Evolutionary conservation across 2,797 vertebrate species (phyloP).

Genomic region (Mormyrus proboscirostris): DNA sequence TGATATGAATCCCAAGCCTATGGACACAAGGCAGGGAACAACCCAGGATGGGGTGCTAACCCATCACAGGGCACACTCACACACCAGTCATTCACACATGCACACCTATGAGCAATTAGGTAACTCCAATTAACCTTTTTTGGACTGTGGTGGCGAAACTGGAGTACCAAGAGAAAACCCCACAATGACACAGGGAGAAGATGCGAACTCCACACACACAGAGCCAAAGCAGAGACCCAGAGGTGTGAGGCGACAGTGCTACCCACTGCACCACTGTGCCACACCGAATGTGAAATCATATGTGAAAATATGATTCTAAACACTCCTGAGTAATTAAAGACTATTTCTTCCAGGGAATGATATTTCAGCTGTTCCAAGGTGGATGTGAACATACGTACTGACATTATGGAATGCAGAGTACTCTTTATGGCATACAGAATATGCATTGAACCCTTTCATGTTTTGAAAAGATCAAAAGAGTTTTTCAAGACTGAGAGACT

Average conservation of each 20-base stretch:
- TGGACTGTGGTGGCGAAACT: not conserved
- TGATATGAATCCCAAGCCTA: not conserved
- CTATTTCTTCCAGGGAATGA: not conserved
- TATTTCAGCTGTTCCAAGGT: not conserved
- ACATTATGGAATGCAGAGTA: not conserved
- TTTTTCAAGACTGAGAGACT: not conserved
- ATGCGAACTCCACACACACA: not conserved
- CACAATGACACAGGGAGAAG: not conserved
- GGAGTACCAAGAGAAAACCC: not conserved
- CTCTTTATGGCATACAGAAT: not conserved
- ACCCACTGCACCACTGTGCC: not conserved
- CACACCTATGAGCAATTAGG: not conserved
- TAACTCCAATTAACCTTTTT: not conserved
- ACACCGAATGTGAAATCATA: not conserved
- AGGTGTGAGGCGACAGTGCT: not conserved
- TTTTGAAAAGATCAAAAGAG: not conserved
- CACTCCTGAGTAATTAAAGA: not conserved
- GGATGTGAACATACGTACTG: not conserved
- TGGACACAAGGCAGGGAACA: not conserved
- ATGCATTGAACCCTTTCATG: not conserved
- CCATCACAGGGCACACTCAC: not conserved
- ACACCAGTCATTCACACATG: not conserved
- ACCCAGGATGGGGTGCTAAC: not conserved
- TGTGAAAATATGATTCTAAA: not conserved
- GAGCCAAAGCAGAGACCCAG: not conserved